Conservation (phyloP, 2,888 invertebrate species). For the Mesorhabditis spiculigera region DNA sequence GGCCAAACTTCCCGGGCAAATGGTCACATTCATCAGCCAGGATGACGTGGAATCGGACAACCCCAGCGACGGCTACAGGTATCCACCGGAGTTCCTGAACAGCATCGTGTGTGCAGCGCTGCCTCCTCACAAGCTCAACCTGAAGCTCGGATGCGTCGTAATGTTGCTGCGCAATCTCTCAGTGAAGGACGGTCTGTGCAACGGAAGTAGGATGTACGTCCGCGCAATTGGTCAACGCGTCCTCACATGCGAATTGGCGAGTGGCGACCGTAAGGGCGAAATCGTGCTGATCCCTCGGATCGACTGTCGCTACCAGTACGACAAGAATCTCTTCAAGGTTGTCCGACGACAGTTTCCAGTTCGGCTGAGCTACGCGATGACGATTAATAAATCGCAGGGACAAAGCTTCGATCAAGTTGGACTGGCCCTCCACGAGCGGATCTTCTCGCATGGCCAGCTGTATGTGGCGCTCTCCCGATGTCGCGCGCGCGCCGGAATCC, state of each 20-base stretch:
- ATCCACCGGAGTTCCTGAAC: constrained; percentile 13
- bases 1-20: not conserved
- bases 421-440: not conserved
- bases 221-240: not conserved
- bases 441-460: constrained; percentile 1
- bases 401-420: no score
- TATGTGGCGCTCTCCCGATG: constrained; percentile 5
- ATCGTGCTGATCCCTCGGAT: no score
- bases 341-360: no score
- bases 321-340: no score
- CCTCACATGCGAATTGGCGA: no score
- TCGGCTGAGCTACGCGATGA: no score
- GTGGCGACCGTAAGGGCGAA: no score
- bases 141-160: not conserved
- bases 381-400: no score
- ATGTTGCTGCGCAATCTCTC: constrained; percentile 14
- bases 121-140: constrained; percentile 10
- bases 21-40: no score
- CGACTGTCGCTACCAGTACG: no score
- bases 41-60: not conserved
- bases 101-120: constrained; percentile 10
- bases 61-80: not conserved
- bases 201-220: constrained; percentile 2
- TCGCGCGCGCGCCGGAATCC: not conserved
- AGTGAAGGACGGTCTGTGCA: constrained; percentile 8